phyloP scores from a whole-genome alignment of 2,113 vertebrate species.

The Oncorhynchus tshawytscha region DNA sequence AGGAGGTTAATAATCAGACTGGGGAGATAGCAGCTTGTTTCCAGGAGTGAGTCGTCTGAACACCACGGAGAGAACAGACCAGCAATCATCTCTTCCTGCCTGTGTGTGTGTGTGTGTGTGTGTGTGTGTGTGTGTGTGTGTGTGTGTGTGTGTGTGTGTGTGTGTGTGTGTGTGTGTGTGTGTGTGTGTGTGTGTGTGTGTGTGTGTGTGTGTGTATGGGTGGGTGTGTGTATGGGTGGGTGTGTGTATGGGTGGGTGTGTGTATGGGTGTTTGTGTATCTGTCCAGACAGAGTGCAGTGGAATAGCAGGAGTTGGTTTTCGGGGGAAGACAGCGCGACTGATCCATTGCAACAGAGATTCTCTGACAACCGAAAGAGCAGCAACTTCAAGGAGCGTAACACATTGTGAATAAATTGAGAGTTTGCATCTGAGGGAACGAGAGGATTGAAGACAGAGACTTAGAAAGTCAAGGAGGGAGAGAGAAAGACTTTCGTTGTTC shows the following conservation, averaged over 20 bases:
- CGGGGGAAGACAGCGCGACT: constrained; percentile 43
- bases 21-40: constrained; percentile 50
- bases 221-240: too few relatives aligned
- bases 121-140: too few relatives aligned
- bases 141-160: too few relatives aligned
- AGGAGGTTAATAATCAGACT: constrained; percentile 54
- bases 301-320: too few relatives aligned
- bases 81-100: constrained; percentile 49
- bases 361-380: constrained; percentile 25
- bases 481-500: constrained; percentile 7
- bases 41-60: constrained; percentile 53
- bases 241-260: too few relatives aligned
- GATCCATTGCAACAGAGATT: constrained; percentile 18
- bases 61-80: constrained; percentile 53
- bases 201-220: too few relatives aligned
- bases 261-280: constrained; percentile 18
- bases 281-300: constrained; percentile 33
- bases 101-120: neutral
- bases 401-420: constrained; percentile 31
- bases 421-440: constrained; percentile 24
- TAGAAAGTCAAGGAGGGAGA: neutral
- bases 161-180: too few relatives aligned
- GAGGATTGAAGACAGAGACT: constrained; percentile 5
- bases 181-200: too few relatives aligned
- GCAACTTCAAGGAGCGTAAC: constrained; percentile 16